Conservation (phyloP, 2,113 vertebrate species). For the Tyrannus savana region DNA sequence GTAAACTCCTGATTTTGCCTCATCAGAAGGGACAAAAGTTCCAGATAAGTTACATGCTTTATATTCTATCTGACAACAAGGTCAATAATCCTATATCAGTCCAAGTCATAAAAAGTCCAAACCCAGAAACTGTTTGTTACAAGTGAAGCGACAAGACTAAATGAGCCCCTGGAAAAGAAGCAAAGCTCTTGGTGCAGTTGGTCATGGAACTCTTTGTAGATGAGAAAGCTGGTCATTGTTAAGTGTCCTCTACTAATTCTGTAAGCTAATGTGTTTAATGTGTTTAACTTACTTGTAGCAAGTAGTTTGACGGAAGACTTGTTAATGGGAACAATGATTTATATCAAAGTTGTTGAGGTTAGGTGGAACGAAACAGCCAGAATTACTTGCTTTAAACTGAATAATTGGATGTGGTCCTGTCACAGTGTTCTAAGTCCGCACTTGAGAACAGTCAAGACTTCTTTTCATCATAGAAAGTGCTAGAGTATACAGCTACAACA, state of each 20-base stretch:
- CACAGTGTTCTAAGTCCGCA: neutral
- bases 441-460: neutral
- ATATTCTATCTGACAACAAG: neutral
- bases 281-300: neutral
- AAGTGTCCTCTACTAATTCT: neutral
- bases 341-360: neutral
- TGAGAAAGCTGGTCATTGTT: neutral
- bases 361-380: neutral
- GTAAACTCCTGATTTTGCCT: neutral
- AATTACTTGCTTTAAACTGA: neutral
- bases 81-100: neutral
- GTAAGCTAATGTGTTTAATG: neutral
- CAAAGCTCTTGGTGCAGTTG: neutral
- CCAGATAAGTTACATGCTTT: neutral
- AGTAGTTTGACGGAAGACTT: neutral
- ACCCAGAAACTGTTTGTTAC: neutral
- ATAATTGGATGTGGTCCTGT: neutral
- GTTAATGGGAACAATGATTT: neutral
- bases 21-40: neutral
- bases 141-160: neutral
- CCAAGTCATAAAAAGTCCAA: neutral
- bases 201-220: neutral
- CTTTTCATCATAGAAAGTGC: neutral
- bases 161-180: neutral
- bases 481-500: neutral